A percentile compares a stretch with the other conserved stretches of the same genome.
These are phyloP conservation scores for Heterodera filipjevi DNA, from an alignment of 2,888 invertebrate species.

Conservation along the genomic window DNA sequence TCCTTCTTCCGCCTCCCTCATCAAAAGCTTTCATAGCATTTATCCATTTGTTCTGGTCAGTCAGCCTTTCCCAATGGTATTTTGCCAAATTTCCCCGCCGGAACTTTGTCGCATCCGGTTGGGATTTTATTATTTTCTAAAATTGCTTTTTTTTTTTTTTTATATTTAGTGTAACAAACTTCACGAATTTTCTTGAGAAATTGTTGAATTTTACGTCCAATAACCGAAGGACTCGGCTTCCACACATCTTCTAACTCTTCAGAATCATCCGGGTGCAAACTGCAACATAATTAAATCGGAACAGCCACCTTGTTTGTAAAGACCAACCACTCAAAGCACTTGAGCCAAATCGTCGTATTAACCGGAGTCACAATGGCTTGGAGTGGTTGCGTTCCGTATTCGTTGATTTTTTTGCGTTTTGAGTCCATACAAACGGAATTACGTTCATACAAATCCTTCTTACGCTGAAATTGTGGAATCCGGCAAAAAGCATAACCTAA, in stretches of 20 bases:
- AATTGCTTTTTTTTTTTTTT: neutral
- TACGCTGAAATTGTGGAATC: slow-evolving; percentile 12
- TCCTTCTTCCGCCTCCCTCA: neutral
- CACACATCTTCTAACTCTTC: slow-evolving; percentile 27
- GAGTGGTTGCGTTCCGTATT: slow-evolving; percentile 10
- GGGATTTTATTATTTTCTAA: neutral
- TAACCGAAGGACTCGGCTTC: slow-evolving; percentile 27
- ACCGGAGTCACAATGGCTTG: neutral
- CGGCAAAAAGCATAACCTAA: neutral
- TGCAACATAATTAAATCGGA: neutral
- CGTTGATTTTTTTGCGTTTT: neutral
- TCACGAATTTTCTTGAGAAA: slow-evolving; percentile 19
- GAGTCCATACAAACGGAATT: slow-evolving; percentile 20
- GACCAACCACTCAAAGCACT: slow-evolving; percentile 14
- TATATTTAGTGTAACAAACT: neutral
- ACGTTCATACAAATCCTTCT: slow-evolving; percentile 22
- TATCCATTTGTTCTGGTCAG: neutral
- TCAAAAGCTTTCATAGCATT: neutral
- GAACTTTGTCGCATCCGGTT: neutral
- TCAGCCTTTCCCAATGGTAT: neutral
- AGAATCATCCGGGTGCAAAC: slow-evolving; percentile 26
- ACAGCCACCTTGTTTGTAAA: neutral
- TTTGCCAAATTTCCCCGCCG: neutral
- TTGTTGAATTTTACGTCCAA: slow-evolving; percentile 18
- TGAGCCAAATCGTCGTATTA: slow-evolving; percentile 17